Conservation (phyloP, 2,797 vertebrate genomes). For the Danio choprae region DNA sequence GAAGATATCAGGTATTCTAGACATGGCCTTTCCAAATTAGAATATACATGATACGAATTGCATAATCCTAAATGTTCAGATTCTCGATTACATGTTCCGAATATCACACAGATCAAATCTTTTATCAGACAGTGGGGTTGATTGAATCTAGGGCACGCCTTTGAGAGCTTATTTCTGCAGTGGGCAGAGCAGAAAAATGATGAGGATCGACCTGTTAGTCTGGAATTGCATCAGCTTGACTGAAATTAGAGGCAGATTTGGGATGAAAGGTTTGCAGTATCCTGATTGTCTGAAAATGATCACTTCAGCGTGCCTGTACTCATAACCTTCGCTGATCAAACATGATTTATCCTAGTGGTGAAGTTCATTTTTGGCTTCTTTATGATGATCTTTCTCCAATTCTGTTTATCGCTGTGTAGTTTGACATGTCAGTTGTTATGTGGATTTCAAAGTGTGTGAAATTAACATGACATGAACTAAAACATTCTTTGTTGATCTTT, state of each 20-base stretch:
- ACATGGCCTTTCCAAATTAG: constrained; percentile 1
- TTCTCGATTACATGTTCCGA: constrained; percentile 15
- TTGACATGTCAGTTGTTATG: constrained; percentile 15
- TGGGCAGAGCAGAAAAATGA: constrained; percentile 30
- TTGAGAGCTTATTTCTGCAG: constrained; percentile 37
- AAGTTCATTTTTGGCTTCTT: constrained; percentile 37
- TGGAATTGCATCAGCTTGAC: constrained; percentile 24
- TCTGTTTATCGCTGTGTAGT: not conserved
- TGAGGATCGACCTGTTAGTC: constrained; percentile 40
- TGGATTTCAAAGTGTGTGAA: constrained; percentile 1
- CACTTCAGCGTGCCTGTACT: constrained; percentile 28
- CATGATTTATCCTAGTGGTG: constrained; percentile 47
- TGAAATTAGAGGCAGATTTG: constrained; percentile 53
- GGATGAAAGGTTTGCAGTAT: constrained; percentile 51
- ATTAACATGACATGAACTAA: constrained; percentile 24
- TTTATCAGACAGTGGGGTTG: constrained; percentile 5
- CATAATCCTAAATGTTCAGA: constrained; percentile 30
- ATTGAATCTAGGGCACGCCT: constrained; percentile 38
- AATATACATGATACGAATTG: constrained; percentile 1
- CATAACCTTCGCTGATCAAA: constrained; percentile 59
- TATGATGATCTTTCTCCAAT: constrained; percentile 4
- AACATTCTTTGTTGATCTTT: constrained; percentile 30
- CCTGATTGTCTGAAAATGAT: constrained; percentile 51
- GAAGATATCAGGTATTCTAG: not conserved
- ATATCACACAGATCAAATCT: constrained; percentile 13